Percentiles rank a stretch among this genome's conserved stretches.
phyloP scores from a whole-genome alignment of 2,113 vertebrate genomes.

The Callaeas wilsoni region DNA sequence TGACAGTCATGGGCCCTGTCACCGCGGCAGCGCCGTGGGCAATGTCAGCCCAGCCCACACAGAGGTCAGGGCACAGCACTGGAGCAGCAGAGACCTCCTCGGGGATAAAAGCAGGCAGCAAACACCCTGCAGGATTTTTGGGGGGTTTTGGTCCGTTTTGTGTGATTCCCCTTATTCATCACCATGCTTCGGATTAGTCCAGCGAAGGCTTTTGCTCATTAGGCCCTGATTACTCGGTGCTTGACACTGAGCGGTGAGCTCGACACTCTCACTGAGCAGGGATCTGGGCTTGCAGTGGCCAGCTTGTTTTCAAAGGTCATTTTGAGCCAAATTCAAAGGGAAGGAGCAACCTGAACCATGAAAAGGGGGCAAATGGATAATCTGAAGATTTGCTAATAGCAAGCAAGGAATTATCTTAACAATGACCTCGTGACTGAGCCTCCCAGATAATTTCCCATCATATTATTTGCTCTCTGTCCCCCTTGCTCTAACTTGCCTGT shows the following conservation, averaged over 20 bases:
- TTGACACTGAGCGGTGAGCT: neutral
- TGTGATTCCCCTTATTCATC: neutral
- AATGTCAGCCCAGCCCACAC: neutral
- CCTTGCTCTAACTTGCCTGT: neutral
- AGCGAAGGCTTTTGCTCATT: neutral
- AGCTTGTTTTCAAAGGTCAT: neutral
- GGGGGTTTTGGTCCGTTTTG: neutral
- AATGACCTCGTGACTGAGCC: neutral
- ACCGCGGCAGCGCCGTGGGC: rapidly evolving
- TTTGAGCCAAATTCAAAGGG: neutral
- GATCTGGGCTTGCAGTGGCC: rapidly evolving
- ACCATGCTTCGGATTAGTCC: neutral
- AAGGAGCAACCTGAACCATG: neutral
- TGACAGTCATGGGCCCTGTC: rapidly evolving
- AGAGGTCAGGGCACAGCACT: neutral
- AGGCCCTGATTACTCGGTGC: neutral
- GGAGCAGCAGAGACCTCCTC: neutral
- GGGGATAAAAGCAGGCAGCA: neutral
- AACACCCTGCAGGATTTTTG: neutral
- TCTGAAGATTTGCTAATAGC: neutral
- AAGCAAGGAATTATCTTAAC: neutral
- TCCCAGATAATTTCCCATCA: neutral
- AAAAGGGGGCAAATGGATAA: neutral
- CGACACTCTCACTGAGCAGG: neutral
- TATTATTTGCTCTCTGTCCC: neutral